Evolutionary conservation across 2,797 vertebrate genomes (phyloP).

Genomic region (Eidolon dupreanum): DNA sequence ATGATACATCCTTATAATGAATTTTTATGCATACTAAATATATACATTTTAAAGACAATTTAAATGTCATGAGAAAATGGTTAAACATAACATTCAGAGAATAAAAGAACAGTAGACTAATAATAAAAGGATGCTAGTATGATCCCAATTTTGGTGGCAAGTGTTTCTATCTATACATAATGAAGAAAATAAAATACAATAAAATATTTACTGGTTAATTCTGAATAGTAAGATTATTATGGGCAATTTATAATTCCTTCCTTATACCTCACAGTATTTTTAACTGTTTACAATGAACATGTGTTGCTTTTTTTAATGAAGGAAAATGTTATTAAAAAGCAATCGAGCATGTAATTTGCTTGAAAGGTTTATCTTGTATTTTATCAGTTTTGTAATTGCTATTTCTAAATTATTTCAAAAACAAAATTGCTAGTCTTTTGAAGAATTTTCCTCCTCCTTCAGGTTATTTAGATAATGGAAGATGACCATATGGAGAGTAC

Average conservation of each 20-base stretch:
- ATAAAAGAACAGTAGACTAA: neutral
- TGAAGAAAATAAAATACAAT: neutral
- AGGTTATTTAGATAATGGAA: neutral
- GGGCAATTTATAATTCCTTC: neutral
- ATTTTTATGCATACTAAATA: neutral
- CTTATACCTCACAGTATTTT: neutral
- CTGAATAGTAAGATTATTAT: neutral
- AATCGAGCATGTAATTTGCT: neutral
- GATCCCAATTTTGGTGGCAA: neutral
- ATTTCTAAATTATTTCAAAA: conserved; percentile 17
- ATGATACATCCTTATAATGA: neutral
- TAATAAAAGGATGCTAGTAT: neutral
- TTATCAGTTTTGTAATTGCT: neutral
- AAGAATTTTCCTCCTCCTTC: neutral
- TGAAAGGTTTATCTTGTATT: neutral
- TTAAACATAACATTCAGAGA: neutral
- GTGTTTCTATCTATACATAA: neutral
- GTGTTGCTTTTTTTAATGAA: neutral
- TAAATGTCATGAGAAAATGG: neutral
- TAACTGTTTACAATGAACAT: neutral
- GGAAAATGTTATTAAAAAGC: conserved; percentile 10
- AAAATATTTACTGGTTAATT: neutral
- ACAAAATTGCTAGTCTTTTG: neutral
- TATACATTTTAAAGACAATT: neutral
- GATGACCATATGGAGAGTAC: neutral